Conservation (phyloP, 2,113 vertebrate genomes). For the Oreochromis spilurus region DNA sequence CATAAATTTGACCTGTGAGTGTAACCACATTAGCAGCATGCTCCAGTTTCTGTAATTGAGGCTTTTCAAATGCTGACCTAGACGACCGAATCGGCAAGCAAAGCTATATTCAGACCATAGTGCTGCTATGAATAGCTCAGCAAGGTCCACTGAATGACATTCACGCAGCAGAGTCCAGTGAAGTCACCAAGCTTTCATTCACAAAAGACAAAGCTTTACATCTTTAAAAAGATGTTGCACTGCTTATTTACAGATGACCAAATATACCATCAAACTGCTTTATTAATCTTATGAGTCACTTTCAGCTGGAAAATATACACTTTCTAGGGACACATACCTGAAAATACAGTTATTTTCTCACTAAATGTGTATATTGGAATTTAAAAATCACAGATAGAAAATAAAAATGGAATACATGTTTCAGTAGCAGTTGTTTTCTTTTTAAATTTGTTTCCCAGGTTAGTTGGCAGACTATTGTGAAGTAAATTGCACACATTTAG, state of each 20-base stretch:
- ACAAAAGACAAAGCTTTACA: background rate
- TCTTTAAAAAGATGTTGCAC: background rate
- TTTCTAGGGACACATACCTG: background rate
- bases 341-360: background rate
- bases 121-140: slow-evolving; percentile 61
- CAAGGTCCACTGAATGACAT: slow-evolving; percentile 43
- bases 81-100: slow-evolving; percentile 28
- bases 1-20: slow-evolving; percentile 7
- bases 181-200: slow-evolving; percentile 12
- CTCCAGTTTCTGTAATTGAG: slow-evolving; percentile 30
- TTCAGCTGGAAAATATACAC: background rate
- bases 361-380: background rate
- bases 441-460: background rate
- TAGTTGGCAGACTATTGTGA: background rate
- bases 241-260: background rate
- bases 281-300: background rate
- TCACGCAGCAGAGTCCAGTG: background rate
- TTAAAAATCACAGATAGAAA: background rate
- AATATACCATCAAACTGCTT: background rate
- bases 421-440: background rate
- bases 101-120: slow-evolving; percentile 58
- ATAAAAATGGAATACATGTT: background rate
- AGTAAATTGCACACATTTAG: background rate
- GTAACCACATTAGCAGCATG: slow-evolving; percentile 36
- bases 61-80: slow-evolving; percentile 47